Evolutionary conservation across 2,113 vertebrate species (phyloP).

Genomic region (Nothobranchius furzeri): DNA sequence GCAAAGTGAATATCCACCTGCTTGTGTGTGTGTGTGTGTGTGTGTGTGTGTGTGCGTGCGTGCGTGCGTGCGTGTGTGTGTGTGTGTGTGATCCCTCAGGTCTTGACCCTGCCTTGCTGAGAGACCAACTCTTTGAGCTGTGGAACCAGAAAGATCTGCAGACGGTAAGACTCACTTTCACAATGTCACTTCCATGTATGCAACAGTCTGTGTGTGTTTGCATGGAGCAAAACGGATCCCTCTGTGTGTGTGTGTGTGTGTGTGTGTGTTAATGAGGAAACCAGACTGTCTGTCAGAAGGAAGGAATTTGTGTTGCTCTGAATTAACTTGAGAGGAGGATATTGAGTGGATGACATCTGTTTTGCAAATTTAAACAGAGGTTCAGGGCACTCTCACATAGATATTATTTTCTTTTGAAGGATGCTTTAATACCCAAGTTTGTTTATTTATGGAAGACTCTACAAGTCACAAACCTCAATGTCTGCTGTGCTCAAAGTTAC

Average conservation of each 20-base stretch:
- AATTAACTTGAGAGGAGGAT: slow-evolving; percentile 76
- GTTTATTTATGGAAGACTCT: slow-evolving; percentile 23
- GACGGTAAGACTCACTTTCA: slow-evolving; percentile 72
- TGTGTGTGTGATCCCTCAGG: slow-evolving; percentile 52
- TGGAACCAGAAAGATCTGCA: slow-evolving; percentile 74
- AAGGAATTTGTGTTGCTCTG: slow-evolving; percentile 73
- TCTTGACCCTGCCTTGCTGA: slow-evolving; percentile 68
- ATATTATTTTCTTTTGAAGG: slow-evolving; percentile 64
- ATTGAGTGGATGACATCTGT: slow-evolving; percentile 74
- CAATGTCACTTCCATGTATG: slow-evolving; percentile 36
- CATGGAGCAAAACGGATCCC: slow-evolving; percentile 18
- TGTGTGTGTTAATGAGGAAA: slow-evolving; percentile 66
- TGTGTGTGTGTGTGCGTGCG: no score
- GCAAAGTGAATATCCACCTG: slow-evolving; percentile 53
- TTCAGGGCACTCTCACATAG: slow-evolving; percentile 60
- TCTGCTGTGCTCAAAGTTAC: not conserved
- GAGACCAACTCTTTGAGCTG: slow-evolving; percentile 65
- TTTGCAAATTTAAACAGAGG: slow-evolving; percentile 64
- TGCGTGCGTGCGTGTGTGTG: no score
- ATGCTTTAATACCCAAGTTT: slow-evolving; percentile 46
- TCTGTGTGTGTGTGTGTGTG: slow-evolving; percentile 18
- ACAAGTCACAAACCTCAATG: slow-evolving; percentile 22
- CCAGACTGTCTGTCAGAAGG: slow-evolving; percentile 69
- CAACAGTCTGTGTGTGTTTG: slow-evolving; percentile 14
- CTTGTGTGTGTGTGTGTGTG: slow-evolving; percentile 14